phyloP scores from a whole-genome alignment of 2,113 vertebrate species.

The Theristicus caerulescens region DNA sequence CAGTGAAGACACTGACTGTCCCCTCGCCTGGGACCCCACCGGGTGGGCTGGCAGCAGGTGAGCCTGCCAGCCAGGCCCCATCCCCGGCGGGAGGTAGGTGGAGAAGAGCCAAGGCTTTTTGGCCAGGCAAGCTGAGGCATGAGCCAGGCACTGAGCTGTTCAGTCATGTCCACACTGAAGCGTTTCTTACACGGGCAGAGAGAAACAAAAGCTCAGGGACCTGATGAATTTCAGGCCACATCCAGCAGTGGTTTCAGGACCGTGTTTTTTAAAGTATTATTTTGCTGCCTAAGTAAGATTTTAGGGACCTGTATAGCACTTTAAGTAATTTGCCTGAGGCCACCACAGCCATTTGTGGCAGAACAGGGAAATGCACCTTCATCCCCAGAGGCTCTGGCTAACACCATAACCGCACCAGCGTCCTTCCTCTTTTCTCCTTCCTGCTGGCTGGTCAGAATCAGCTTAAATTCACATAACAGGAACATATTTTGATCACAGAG shows the following conservation, averaged over 20 bases:
- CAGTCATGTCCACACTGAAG: background rate
- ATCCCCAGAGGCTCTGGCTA: constrained; percentile 65
- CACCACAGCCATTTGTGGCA: constrained; percentile 36
- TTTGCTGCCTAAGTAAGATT: background rate
- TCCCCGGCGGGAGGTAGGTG: rapidly evolving
- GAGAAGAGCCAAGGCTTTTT: background rate
- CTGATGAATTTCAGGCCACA: background rate
- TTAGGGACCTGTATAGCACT: background rate
- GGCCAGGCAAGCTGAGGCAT: background rate
- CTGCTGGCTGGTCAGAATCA: background rate
- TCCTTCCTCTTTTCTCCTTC: constrained; percentile 68
- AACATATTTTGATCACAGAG: background rate
- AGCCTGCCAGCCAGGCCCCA: background rate
- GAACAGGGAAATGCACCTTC: constrained; percentile 23
- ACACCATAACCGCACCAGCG: constrained; percentile 45
- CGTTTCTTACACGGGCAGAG: background rate
- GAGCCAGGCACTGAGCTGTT: background rate
- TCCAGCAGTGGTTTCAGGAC: background rate
- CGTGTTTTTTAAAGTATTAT: background rate
- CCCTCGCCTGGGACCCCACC: rapidly evolving
- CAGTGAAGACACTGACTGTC: background rate
- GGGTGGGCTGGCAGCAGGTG: background rate
- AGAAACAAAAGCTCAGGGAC: background rate
- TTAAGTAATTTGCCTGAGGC: constrained; percentile 8
- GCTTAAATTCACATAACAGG: background rate